These are phyloP conservation scores for Chironomus tentans DNA, from an alignment of 2,888 invertebrate species.

Conservation along the genomic window DNA sequence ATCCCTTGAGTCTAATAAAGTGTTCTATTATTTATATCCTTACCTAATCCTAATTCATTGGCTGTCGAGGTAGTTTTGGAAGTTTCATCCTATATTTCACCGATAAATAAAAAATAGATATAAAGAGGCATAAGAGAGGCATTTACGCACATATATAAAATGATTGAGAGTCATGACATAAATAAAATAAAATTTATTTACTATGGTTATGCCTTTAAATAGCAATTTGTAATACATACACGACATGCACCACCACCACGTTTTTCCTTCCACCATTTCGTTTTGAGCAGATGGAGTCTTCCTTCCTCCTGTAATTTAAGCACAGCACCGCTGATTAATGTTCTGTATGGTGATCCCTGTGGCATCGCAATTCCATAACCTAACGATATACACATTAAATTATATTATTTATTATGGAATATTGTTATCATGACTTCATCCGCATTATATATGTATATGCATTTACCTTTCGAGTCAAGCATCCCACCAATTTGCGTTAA, in stretches of 20 bases:
- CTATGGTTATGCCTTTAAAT: constrained; percentile 2
- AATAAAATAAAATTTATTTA: no score
- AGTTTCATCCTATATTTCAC: constrained; percentile 58
- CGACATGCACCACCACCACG: constrained; percentile 80
- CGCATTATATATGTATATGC: background rate
- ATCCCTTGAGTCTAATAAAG: background rate
- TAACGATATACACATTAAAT: background rate
- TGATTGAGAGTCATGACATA: background rate
- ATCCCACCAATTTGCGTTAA: constrained; percentile 85
- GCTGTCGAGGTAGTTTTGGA: constrained; percentile 78
- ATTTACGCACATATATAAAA: background rate
- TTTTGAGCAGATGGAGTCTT: constrained; percentile 83
- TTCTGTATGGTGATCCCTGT: constrained; percentile 87
- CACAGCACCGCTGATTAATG: constrained; percentile 88
- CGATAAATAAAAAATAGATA: no score
- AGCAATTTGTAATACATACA: constrained; percentile 44
- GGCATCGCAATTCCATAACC: constrained; percentile 91
- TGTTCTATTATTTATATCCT: background rate
- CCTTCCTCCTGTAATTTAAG: constrained; percentile 93
- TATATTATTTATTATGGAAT: no score
- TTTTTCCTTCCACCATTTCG: constrained; percentile 96
- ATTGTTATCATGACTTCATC: background rate
- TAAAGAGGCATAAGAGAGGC: no score
- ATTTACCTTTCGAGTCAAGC: constrained; percentile 70
- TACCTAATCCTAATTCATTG: constrained; percentile 70